Evolutionary conservation across 1,140 invertebrate species (phyloP).

Genomic region (Ephestia elutella): DNA sequence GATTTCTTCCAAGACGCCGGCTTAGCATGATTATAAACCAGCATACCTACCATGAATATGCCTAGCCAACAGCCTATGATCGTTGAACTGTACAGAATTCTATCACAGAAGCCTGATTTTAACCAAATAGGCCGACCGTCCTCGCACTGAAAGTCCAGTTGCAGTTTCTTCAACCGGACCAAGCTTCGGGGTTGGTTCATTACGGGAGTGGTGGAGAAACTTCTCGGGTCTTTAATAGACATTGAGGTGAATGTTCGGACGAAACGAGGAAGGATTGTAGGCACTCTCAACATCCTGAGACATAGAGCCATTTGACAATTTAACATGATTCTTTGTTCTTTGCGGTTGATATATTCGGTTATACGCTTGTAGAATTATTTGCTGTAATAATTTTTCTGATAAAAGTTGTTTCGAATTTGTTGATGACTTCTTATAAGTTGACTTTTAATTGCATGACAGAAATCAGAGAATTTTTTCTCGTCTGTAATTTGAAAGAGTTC

Average conservation of each 20-base stretch:
- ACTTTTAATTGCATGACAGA: too few relatives aligned
- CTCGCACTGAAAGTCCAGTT: slow-evolving; percentile 70
- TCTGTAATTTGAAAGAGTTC: too few relatives aligned
- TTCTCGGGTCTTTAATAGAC: background rate
- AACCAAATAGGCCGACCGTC: slow-evolving; percentile 77
- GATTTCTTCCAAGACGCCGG: slow-evolving; percentile 50
- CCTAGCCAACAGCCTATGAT: slow-evolving; percentile 57
- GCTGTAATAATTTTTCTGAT: too few relatives aligned
- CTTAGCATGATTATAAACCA: slow-evolving; percentile 59
- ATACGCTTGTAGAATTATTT: too few relatives aligned
- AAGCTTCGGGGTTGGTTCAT: slow-evolving; percentile 17
- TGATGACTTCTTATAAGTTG: too few relatives aligned
- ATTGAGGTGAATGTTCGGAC: background rate
- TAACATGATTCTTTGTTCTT: too few relatives aligned
- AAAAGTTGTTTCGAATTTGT: too few relatives aligned
- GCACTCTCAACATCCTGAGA: background rate
- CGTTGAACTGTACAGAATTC: slow-evolving; percentile 72
- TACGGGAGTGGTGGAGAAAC: background rate
- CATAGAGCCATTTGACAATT: background rate
- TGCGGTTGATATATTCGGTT: too few relatives aligned
- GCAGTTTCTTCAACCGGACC: slow-evolving; percentile 52
- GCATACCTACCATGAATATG: slow-evolving; percentile 37
- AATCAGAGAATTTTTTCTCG: too few relatives aligned
- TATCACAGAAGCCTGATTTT: slow-evolving; percentile 76
- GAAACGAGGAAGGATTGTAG: background rate